phyloP scores from a whole-genome alignment of 2,888 invertebrate genomes.

The Eumerus sabulonum region DNA sequence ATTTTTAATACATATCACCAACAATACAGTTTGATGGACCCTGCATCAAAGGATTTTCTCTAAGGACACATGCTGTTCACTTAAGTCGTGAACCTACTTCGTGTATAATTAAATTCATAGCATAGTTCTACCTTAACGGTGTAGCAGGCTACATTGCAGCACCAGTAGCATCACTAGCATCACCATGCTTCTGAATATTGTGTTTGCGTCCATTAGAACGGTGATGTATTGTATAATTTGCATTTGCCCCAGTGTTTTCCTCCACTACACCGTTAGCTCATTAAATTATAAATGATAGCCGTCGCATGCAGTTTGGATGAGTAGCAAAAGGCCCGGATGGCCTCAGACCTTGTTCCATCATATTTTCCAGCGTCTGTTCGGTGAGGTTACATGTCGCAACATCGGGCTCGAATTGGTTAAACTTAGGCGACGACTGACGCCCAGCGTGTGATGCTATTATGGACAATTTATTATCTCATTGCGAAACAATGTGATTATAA shows the following conservation, averaged over 20 bases:
- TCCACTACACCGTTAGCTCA: constrained; percentile 44
- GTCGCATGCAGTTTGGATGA: constrained; percentile 34
- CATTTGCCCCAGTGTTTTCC: constrained; percentile 34
- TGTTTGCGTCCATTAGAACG: constrained; percentile 28
- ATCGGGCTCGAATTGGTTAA: background rate
- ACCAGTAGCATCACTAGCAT: background rate
- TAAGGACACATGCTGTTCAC: constrained; percentile 1
- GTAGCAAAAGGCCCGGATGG: constrained; percentile 9
- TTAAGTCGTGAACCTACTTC: background rate
- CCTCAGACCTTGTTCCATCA: constrained; percentile 3
- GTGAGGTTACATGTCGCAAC: background rate
- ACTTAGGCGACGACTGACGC: background rate
- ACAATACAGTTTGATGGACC: too few relatives aligned
- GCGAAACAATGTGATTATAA: constrained; percentile 61
- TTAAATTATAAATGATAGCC: constrained; percentile 65
- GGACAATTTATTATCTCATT: constrained; percentile 57
- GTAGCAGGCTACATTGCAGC: background rate
- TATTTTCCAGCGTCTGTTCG: constrained; percentile 10
- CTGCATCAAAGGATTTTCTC: too few relatives aligned
- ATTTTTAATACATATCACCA: too few relatives aligned
- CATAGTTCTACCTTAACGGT: constrained; percentile 36
- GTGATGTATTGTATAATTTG: constrained; percentile 50
- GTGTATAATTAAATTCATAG: constrained; percentile 49
- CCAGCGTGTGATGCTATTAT: constrained; percentile 23
- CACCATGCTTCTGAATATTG: constrained; percentile 28